Percentiles rank a stretch among this genome's conserved stretches.
Evolutionary conservation across 1,140 invertebrate species (phyloP).

Genomic region (Atopsyche davidsoni): DNA sequence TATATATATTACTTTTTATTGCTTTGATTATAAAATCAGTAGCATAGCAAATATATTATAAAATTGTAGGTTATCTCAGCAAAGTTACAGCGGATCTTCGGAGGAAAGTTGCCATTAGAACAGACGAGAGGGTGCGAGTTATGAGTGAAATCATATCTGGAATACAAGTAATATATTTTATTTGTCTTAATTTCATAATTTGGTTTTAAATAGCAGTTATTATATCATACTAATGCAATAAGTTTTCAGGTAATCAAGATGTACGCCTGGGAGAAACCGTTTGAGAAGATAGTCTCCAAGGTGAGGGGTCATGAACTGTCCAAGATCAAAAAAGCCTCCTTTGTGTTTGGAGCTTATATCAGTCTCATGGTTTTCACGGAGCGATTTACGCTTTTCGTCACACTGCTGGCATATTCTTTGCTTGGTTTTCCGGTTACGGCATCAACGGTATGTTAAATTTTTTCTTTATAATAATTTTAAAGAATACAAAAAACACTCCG

Average conservation of each 20-base stretch:
- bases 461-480: too few species aligned
- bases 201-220: conserved; percentile 46
- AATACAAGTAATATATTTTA: conserved; percentile 50
- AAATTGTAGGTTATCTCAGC: conserved; percentile 45
- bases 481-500: too few species aligned
- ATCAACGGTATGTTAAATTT: conserved; percentile 51
- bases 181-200: too few species aligned
- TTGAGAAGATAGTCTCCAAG: conserved; percentile 47
- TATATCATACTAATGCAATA: conserved; percentile 1
- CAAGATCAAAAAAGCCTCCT: conserved; percentile 44
- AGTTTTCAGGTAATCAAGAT: conserved; percentile 72
- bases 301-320: conserved; percentile 42
- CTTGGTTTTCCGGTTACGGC: conserved; percentile 59
- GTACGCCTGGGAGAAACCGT: conserved; percentile 67
- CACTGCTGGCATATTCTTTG: conserved; percentile 59
- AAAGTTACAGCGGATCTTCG: conserved; percentile 47
- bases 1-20: too few species aligned
- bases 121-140: conserved; percentile 60
- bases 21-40: too few species aligned
- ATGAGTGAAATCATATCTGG: conserved; percentile 72
- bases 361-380: conserved; percentile 66
- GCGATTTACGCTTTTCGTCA: conserved; percentile 63
- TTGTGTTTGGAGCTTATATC: conserved; percentile 66
- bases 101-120: conserved; percentile 46
- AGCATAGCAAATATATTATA: conserved; percentile 26